These are phyloP conservation scores for Bombylius discolor DNA, from an alignment of 2,888 invertebrate genomes.

Conservation along the genomic window DNA sequence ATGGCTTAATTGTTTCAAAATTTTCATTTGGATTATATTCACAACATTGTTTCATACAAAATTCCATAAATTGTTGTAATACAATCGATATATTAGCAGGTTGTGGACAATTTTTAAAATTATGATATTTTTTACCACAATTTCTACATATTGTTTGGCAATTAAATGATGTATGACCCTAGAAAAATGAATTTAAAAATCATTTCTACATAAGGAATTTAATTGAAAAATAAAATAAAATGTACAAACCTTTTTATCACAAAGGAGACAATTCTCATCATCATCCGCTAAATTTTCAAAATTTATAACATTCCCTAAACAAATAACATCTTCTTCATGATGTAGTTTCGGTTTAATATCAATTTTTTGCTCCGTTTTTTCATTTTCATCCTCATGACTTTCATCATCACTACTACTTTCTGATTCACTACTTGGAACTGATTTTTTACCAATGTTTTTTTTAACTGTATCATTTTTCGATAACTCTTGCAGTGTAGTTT, in stretches of 20 bases:
- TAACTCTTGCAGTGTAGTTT: no score
- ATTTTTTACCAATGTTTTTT: no score
- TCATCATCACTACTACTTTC: no score
- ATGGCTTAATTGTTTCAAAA: neutral
- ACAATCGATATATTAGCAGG: slow-evolving; percentile 27
- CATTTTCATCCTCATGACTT: no score
- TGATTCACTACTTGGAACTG: no score
- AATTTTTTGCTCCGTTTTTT: no score
- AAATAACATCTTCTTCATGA: slow-evolving; percentile 28
- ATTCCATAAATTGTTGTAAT: slow-evolving; percentile 30
- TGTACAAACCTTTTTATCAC: slow-evolving; percentile 25
- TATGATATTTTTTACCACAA: slow-evolving; percentile 26
- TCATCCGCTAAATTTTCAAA: slow-evolving; percentile 21
- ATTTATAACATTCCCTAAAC: slow-evolving; percentile 23
- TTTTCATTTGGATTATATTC: neutral
- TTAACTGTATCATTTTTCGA: no score
- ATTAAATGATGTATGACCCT: slow-evolving; percentile 29
- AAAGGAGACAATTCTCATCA: slow-evolving; percentile 25
- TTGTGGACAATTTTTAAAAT: slow-evolving; percentile 24
- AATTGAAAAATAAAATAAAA: neutral
- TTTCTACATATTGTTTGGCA: slow-evolving; percentile 30
- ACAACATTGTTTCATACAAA: slow-evolving; percentile 24
- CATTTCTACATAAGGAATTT: neutral
- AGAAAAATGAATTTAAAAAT: neutral
- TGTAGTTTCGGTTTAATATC: neutral